Percentiles rank a stretch among this genome's conserved stretches.
phyloP scores from a whole-genome alignment of 2,113 vertebrate species.

The Gobio gobio region DNA sequence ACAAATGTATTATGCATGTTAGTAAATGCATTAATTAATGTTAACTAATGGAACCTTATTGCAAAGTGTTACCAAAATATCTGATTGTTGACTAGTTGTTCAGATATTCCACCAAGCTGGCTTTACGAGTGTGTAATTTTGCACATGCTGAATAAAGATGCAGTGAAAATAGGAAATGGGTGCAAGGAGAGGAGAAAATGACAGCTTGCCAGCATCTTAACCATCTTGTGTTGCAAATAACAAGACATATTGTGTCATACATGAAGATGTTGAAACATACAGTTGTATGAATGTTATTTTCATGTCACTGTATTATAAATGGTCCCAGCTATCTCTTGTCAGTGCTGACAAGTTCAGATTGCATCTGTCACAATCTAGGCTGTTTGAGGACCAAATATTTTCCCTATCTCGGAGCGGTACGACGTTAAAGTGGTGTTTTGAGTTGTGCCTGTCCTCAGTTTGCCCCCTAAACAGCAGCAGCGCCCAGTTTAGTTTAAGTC shows the following conservation, averaged over 20 bases:
- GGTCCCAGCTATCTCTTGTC: background rate
- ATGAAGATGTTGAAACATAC: background rate
- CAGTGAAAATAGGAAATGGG: background rate
- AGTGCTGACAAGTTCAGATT: constrained; percentile 13
- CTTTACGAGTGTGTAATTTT: background rate
- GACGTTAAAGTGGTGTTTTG: background rate
- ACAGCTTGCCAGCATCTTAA: background rate
- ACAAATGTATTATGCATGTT: no score
- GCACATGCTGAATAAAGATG: background rate
- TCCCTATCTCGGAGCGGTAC: background rate
- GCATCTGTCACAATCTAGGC: background rate
- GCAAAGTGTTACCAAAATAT: background rate
- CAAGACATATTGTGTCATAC: constrained; percentile 2
- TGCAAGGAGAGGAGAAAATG: background rate
- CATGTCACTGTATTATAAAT: background rate
- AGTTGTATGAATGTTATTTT: constrained; percentile 23
- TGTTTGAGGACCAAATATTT: background rate
- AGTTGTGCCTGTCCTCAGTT: background rate
- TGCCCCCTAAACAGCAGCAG: background rate
- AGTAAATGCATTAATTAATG: no score
- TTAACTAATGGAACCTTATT: no score
- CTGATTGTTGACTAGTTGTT: background rate
- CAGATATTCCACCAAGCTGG: background rate
- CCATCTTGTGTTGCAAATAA: background rate
- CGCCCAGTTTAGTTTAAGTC: background rate